Evolutionary conservation across 92 coral and sea anemone species (phyloP).

Genomic region (Porites evermanni): DNA sequence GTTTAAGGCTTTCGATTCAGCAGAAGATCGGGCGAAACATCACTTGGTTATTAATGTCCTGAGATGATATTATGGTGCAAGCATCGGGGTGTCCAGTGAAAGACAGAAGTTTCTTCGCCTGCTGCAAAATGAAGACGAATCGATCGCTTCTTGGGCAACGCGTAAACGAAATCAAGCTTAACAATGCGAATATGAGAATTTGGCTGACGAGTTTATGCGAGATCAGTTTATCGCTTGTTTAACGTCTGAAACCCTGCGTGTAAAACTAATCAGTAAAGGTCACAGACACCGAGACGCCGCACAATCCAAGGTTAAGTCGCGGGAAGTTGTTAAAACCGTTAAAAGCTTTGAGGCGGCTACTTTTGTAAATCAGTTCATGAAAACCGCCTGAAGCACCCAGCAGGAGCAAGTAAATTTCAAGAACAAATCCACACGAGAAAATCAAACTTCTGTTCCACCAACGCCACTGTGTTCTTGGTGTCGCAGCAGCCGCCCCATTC

Average conservation of each 20-base stretch:
- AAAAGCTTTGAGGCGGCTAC: constrained; percentile 41
- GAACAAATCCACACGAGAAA: no score
- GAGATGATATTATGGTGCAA: constrained; percentile 53
- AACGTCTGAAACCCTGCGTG: constrained; percentile 40
- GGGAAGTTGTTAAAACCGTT: constrained; percentile 47
- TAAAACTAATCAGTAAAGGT: constrained; percentile 52
- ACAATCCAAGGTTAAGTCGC: constrained; percentile 31
- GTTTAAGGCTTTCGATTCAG: constrained; percentile 33
- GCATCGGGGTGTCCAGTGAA: constrained; percentile 61
- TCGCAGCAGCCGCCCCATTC: no score
- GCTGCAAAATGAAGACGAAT: constrained; percentile 45
- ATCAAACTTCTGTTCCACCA: no score
- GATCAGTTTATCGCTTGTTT: constrained; percentile 51
- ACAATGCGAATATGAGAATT: constrained; percentile 60
- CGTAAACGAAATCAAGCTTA: constrained; percentile 55
- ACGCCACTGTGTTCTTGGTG: no score
- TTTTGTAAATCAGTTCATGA: no score
- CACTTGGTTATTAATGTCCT: constrained; percentile 46
- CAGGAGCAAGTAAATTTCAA: no score
- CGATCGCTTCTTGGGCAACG: constrained; percentile 62
- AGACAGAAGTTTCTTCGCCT: background rate
- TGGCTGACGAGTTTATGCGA: constrained; percentile 51
- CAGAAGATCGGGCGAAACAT: constrained; percentile 56
- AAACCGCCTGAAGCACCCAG: no score
- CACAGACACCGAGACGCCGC: constrained; percentile 48